phyloP scores from a whole-genome alignment of 2,888 invertebrate genomes.

The Plagodis pulveraria region DNA sequence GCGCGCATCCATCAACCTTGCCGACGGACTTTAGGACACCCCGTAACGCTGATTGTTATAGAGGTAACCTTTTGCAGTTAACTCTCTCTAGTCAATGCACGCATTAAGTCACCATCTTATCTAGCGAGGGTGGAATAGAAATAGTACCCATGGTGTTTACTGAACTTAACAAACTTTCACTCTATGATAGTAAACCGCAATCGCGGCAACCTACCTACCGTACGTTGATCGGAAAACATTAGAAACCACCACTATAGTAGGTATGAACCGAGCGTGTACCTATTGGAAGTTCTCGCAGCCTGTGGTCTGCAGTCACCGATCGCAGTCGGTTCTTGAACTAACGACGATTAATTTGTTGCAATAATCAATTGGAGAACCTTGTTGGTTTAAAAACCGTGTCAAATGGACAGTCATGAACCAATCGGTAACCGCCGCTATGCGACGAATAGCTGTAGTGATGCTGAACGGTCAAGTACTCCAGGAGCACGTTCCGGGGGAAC shows the following conservation, averaged over 20 bases:
- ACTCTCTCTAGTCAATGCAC: constrained; percentile 2
- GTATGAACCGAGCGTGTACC: background rate
- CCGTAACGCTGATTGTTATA: constrained; percentile 19
- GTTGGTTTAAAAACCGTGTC: constrained; percentile 11
- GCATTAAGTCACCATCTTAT: constrained; percentile 16
- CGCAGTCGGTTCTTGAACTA: no score
- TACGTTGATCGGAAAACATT: constrained; percentile 25
- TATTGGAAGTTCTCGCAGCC: background rate
- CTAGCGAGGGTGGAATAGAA: constrained; percentile 22
- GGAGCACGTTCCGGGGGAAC: constrained; percentile 14
- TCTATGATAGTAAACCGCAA: constrained; percentile 31
- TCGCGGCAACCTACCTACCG: constrained; percentile 2
- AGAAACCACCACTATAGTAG: background rate
- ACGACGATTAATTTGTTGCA: constrained; percentile 8
- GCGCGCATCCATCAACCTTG: constrained; percentile 8
- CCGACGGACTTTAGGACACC: constrained; percentile 15
- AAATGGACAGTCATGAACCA: constrained; percentile 20
- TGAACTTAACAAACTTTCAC: constrained; percentile 33
- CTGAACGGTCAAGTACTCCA: constrained; percentile 27
- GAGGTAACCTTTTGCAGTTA: constrained; percentile 10
- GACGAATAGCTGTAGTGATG: background rate
- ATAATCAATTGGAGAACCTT: constrained; percentile 15
- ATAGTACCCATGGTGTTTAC: constrained; percentile 21
- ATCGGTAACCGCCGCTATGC: background rate
- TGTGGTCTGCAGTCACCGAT: background rate